phyloP scores from a whole-genome alignment of 2,113 vertebrate genomes.

The Solenodon paradoxus region DNA sequence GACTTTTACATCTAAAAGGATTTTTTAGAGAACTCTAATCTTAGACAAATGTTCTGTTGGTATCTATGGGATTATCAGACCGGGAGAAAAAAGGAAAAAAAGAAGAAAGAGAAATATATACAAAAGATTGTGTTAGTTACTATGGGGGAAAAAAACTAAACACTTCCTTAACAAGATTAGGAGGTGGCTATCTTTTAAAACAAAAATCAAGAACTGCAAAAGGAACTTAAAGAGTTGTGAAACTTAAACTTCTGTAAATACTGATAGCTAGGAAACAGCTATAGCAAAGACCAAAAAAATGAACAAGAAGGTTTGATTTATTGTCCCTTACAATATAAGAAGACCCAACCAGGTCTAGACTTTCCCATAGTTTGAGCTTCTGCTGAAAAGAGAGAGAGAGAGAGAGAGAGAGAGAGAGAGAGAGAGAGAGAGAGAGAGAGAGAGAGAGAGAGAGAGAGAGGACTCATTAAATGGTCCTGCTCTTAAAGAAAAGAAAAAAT shows the following conservation, averaged over 20 bases:
- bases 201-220: not conserved
- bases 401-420: not conserved
- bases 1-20: not conserved
- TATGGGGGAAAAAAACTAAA: not conserved
- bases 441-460: not conserved
- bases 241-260: not conserved
- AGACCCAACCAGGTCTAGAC: not conserved
- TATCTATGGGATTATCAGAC: not conserved
- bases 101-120: not conserved
- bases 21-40: not conserved
- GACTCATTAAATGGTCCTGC: not conserved
- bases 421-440: not conserved
- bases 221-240: not conserved
- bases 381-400: not conserved
- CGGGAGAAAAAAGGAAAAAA: not conserved
- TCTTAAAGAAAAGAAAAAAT: not conserved
- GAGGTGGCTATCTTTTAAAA: not conserved
- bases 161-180: not conserved
- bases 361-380: not conserved
- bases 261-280: not conserved
- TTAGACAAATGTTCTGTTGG: not conserved
- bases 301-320: not conserved
- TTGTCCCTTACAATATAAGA: not conserved
- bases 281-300: not conserved
- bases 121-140: not conserved